Base-by-base conservation (phyloP, 1,140 invertebrate genomes). In the Venustaconcha ellipsiformis region DNA sequence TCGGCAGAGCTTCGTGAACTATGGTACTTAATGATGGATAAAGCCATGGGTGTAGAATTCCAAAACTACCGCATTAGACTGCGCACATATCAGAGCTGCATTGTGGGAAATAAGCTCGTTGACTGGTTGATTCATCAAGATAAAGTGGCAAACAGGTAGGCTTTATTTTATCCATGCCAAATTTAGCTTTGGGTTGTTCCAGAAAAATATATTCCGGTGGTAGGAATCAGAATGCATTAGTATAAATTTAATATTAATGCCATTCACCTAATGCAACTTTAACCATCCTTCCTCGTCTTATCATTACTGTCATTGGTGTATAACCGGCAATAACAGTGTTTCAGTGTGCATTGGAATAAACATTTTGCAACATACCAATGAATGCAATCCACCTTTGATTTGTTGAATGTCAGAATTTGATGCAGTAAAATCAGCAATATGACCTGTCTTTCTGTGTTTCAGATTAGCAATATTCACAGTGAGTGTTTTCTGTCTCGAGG, bases 111-210 rank as follows among this genome's bases (percentile, higher is more conserved):
- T 68, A 93, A 95, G 83, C 86, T 95, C 26, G 94, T 95, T 12
- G 94, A 95, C 83, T 96, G 94, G 94, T 90, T 95, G 63, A 92
- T 95, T 67, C 89, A 90, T 70, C 93, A 94, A 82, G 93, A 94
- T 82, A 94, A 94, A 89, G 93, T 93, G 48, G 90, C 88, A 8
- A 90, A 88, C 55, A 87, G 92, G 93, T 93, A 59, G 60, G 48
- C 26, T 58, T 58, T 57, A 23, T 62, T 72, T 73, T 56, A 20
- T 72, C 23, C 68, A 48, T 48, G 37, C 5, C 37, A 11, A 48
- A 48, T 48, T 48, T 48, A 48, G 11, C 5, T 48, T 48, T 48
- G 11, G 37, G 37, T 11, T 48, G 37, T 48, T 48, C 8, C 8
- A 48, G 37, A 48, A 48, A 48, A 11, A 48, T 48, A 48, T 48